Percentiles rank a stretch among this genome's conserved stretches.
Conservation (phyloP, 2,113 vertebrate genomes). For the Callocephalon fimbriatum region DNA sequence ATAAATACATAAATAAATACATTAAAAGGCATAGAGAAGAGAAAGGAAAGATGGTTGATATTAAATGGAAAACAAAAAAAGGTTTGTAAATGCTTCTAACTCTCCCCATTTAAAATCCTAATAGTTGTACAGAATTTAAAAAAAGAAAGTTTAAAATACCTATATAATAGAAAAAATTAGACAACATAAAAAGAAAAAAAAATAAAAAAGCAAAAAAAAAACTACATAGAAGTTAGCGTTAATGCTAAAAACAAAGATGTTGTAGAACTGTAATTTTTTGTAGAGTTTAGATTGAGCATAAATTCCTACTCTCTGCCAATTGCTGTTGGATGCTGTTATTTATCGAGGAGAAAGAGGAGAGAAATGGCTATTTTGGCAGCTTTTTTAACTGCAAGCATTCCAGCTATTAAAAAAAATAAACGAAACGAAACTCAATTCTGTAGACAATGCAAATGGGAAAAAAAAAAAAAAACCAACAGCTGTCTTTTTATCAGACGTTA, state of each 20-base stretch:
- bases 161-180: slow-evolving; percentile 93
- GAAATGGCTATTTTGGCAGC: slow-evolving; percentile 87
- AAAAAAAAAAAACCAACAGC: slow-evolving; percentile 48
- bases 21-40: slow-evolving; percentile 62
- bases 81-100: slow-evolving; percentile 87
- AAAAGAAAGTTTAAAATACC: slow-evolving; percentile 91
- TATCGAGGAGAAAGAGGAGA: slow-evolving; percentile 76
- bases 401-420: slow-evolving; percentile 72
- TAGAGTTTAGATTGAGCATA: slow-evolving; percentile 97
- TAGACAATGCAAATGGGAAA: slow-evolving; percentile 72
- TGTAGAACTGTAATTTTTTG: slow-evolving; percentile 97
- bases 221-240: slow-evolving; percentile 87
- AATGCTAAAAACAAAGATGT: slow-evolving; percentile 92
- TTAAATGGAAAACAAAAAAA: slow-evolving; percentile 65
- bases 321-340: slow-evolving; percentile 82
- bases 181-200: slow-evolving; percentile 79
- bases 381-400: slow-evolving; percentile 91
- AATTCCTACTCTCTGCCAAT: slow-evolving; percentile 88
- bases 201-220: slow-evolving; percentile 79
- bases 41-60: slow-evolving; percentile 77
- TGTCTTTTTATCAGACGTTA: slow-evolving; percentile 64
- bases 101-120: slow-evolving; percentile 87
- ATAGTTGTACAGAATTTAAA: slow-evolving; percentile 90
- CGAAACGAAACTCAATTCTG: slow-evolving; percentile 53
- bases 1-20: slow-evolving; percentile 63